Evolutionary conservation across 2,113 vertebrate genomes (phyloP).

Genomic region (Ptyas mucosa): DNA sequence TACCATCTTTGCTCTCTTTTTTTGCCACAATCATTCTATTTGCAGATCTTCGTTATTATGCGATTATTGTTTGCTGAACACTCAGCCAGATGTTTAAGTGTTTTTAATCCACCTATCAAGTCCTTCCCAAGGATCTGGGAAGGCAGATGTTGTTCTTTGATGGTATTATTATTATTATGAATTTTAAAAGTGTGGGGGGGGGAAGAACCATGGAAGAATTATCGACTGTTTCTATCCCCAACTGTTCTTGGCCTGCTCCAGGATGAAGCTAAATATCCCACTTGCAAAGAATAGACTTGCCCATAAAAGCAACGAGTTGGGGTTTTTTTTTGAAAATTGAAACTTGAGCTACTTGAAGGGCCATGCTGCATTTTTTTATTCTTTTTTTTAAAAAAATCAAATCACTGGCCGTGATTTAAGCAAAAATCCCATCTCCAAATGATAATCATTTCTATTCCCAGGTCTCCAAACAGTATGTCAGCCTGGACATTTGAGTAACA

Average conservation of each 20-base stretch:
- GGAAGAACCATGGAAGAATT: neutral
- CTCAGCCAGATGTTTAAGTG: neutral
- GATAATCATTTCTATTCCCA: conserved; percentile 20
- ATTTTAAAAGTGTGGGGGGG: neutral
- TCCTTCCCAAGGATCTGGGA: neutral
- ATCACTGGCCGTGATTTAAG: neutral
- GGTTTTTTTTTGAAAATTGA: neutral
- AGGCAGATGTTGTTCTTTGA: neutral
- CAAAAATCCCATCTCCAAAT: conserved; percentile 38
- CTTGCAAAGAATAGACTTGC: neutral
- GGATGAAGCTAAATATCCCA: neutral
- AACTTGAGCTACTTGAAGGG: neutral
- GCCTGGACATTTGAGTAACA: conserved; percentile 40
- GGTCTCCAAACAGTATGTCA: conserved; percentile 37
- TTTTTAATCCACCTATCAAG: neutral
- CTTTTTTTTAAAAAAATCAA: too few relatives aligned
- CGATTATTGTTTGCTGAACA: neutral
- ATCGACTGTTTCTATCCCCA: neutral
- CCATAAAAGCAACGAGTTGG: neutral
- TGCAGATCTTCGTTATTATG: neutral
- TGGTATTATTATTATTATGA: neutral
- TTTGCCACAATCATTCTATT: neutral
- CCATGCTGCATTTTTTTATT: neutral
- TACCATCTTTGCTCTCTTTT: neutral
- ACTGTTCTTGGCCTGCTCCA: neutral